phyloP scores from a whole-genome alignment of 2,888 invertebrate genomes.

The Suillia variegata region DNA sequence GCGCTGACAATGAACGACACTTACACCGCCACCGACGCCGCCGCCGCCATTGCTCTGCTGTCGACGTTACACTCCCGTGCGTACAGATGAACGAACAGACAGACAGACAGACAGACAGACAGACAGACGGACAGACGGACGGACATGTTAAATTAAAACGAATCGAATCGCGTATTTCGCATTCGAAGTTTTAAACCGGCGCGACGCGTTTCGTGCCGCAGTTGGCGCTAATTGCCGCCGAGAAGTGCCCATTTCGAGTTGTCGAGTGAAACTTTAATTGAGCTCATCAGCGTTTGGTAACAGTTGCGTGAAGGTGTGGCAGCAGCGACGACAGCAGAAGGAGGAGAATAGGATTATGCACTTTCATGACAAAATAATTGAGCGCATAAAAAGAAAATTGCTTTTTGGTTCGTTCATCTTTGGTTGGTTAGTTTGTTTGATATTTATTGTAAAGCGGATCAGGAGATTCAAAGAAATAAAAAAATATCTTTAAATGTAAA shows the following conservation, averaged over 20 bases:
- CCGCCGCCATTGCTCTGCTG: neutral
- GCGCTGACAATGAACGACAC: slow-evolving; percentile 1
- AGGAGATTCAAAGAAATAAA: no score
- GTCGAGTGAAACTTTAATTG: slow-evolving; percentile 3
- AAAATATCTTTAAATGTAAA: no score
- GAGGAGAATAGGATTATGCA: neutral
- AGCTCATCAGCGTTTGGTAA: neutral
- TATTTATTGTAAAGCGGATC: no score
- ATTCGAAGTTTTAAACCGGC: neutral
- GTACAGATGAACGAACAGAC: no score
- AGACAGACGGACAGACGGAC: no score
- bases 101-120: no score
- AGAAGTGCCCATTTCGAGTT: neutral
- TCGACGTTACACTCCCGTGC: neutral
- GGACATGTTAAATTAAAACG: neutral
- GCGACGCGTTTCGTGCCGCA: neutral
- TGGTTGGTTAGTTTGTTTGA: no score
- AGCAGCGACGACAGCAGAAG: neutral
- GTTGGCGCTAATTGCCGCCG: neutral
- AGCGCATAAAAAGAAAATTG: neutral
- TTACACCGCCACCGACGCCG: neutral
- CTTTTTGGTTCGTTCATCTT: no score
- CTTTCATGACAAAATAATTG: neutral
- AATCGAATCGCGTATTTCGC: neutral
- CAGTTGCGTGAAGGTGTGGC: neutral